These are phyloP conservation scores for Lethrus apterus DNA, from an alignment of 1,140 invertebrate species.

Conservation along the genomic window DNA sequence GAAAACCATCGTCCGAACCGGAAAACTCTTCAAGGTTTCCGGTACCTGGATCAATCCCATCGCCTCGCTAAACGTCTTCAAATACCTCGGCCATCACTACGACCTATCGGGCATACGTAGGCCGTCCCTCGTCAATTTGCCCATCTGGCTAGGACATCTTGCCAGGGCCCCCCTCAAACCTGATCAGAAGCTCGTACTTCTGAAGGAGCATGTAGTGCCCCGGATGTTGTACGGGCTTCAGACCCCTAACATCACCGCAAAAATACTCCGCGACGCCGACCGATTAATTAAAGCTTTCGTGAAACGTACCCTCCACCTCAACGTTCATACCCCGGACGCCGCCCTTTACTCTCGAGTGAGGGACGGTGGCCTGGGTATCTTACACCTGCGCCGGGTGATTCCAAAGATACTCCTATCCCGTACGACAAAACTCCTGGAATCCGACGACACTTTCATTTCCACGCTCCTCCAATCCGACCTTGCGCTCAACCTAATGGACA, in stretches of 20 bases:
- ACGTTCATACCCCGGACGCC: neutral
- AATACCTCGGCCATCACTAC: constrained; percentile 10
- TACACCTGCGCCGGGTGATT: neutral
- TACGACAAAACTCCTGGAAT: neutral
- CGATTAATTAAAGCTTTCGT: constrained; percentile 3
- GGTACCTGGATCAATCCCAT: neutral
- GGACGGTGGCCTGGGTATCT: neutral
- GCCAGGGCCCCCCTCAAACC: constrained; percentile 8
- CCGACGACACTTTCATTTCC: neutral
- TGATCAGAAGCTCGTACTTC: constrained; percentile 11
- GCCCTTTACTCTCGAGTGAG: neutral
- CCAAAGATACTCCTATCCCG: neutral
- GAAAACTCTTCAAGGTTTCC: neutral
- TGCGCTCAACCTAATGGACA: neutral
- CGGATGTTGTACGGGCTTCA: neutral
- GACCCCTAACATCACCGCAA: neutral
- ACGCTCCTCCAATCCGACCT: neutral
- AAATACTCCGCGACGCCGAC: constrained; percentile 5
- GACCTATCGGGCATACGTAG: neutral
- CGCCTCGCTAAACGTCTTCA: neutral
- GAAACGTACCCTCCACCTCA: neutral
- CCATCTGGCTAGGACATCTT: constrained; percentile 3
- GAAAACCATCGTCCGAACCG: neutral
- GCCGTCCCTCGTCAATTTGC: constrained; percentile 8
- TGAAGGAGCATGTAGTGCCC: neutral